Evolutionary conservation across 2,113 vertebrate species (phyloP), one percentile per base, ranked within the genome.

Genomic region (Sciurus niger): DNA sequence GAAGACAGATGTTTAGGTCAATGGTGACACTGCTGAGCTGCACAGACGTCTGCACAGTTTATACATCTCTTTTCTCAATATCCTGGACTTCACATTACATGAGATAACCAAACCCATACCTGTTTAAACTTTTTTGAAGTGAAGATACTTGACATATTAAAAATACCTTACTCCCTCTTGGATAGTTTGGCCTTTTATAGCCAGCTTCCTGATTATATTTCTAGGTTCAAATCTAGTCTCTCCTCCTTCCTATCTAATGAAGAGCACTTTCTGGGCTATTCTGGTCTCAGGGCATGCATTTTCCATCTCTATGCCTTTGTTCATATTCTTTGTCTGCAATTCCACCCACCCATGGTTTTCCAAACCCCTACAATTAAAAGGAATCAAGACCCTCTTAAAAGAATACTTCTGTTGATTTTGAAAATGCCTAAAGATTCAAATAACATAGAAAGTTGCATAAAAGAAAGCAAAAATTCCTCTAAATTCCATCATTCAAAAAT

Each of bases 361-460:
- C 4, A 53, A 60, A 89, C 16, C 4, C 25, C 17, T 87, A 65
- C 24, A 82, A 25, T 40, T 30, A 18, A 89, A 89, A 92, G 28
- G 37, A 37, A 40, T 46, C 80, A 78, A 68, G 34, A 51, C 3
- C 2, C 18, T 76, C 78, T 87, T 84, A 78, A 88, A 65, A 86
- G 55, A 83, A 55, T 63, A 12, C 28, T 77, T 63, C 65, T 48
- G 58, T 6, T 87, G 46, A 67, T 84, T 20, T 89, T 89, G 58
- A 96, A 83, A 68, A 94, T 11, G 5, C 83, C 93, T 93, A 67
- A 84, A 93, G 34, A 84, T 46, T 73, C 30, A 90, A 88, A 60
- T 74, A 92, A 80, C 40, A 76, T 16, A 84, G n/a, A 88, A 76
- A 94, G 83, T 78, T 46, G 46, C 28, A 90, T 37, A 70, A 82